Base-by-base conservation (phyloP, 2,797 vertebrate genomes). In the Myripristis murdjan region DNA sequence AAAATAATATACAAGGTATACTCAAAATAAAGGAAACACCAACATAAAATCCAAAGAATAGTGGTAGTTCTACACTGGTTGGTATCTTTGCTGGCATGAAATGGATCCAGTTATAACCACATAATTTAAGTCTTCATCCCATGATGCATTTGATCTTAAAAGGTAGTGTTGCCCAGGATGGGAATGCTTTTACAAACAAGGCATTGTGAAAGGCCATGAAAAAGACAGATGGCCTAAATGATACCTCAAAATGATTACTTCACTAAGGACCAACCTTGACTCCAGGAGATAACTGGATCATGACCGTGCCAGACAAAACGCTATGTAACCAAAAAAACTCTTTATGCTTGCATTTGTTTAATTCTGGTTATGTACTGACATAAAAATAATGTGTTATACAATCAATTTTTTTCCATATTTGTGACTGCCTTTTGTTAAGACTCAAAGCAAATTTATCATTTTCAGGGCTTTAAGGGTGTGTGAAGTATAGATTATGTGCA, bases 11-110 rank as follows among this genome's bases (percentile, higher is more conserved):
- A 22, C 8, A 35, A 63, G n/a, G 51, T 5, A 35, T 33, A 37
- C 9, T 51, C 37, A 64, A 6, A 44, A 44, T 54, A 57, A 60
- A 73, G 22, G 11, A 24, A 52, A 52, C 23, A 28, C 7, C 5
- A 2, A 52, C 12, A 26, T 24, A n/a, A 43, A 43, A 11, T 37
- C 35, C 35, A 7, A 39, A n/a, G 43, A 18, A 18, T 18, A 5
- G 16, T 46, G 43, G n/a, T 18, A 18, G 6, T n/a, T 18, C 43
- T 18, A 8, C n/a, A 44, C 6, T 18, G 5, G 43, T 46, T 14
- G 44, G 4, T 52, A 18, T 49, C 24, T 28, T 44, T 53, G 18
- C 24, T 49, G 5, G 10, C 33, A 52, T 43, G 16, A 20, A 63
- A 14, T 5, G 6, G 18, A 46, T 46, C 7, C 7, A 18, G 18